A percentile compares a stretch with the other conserved stretches of the same genome.
phyloP scores from a whole-genome alignment of 2,113 vertebrate species.

The Geococcyx californianus region DNA sequence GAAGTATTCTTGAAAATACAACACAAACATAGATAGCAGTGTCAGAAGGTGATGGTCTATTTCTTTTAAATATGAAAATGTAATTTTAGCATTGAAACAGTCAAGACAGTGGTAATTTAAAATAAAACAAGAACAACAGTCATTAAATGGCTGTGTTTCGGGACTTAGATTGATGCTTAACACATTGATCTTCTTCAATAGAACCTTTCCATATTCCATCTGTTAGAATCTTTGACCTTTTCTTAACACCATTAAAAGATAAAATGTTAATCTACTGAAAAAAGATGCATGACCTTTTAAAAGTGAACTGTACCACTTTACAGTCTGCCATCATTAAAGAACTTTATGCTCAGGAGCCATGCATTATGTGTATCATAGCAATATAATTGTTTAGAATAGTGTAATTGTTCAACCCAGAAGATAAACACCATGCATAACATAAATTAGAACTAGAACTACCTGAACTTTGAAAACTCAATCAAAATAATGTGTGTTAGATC shows the following conservation, averaged over 20 bases:
- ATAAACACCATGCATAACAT: not conserved
- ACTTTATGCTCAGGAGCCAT: conserved; percentile 57
- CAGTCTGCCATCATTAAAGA: conserved; percentile 53
- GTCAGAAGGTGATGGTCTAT: not conserved
- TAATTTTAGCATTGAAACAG: conserved; percentile 37
- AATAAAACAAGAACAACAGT: conserved; percentile 41
- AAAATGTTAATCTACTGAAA: conserved; percentile 86
- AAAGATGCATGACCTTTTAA: conserved; percentile 89
- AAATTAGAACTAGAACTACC: conserved; percentile 34
- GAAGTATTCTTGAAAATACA: conserved; percentile 13
- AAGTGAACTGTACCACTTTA: conserved; percentile 64
- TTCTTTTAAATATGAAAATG: conserved; percentile 24
- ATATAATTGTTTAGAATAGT: conserved; percentile 64
- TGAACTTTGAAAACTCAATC: conserved; percentile 44
- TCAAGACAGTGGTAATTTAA: conserved; percentile 40
- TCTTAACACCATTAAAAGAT: conserved; percentile 83
- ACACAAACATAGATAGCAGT: conserved; percentile 23
- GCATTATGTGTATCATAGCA: conserved; percentile 57
- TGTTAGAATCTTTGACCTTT: conserved; percentile 81
- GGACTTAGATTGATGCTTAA: conserved; percentile 62
- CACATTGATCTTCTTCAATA: conserved; percentile 74
- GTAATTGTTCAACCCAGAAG: conserved; percentile 47
- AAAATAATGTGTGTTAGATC: conserved; percentile 17
- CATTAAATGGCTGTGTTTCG: conserved; percentile 67
- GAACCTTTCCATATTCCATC: conserved; percentile 75